Evolutionary conservation across 2,113 vertebrate species (phyloP), one percentile per base, ranked within the genome.

Genomic region (Ranitomeya variabilis): DNA sequence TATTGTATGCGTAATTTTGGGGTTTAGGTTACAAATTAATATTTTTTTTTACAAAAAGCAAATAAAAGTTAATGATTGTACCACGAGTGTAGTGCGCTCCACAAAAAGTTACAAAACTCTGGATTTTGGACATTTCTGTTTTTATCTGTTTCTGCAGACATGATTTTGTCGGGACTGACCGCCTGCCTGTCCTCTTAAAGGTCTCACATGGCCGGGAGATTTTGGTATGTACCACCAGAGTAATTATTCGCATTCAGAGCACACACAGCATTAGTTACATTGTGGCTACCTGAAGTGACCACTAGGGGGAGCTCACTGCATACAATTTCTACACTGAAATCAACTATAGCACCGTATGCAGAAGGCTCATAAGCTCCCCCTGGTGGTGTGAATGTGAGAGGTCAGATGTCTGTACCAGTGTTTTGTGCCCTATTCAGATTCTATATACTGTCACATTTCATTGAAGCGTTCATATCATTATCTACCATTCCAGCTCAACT

Each of bases 191-290:
- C 62, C 90, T 98, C 69, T 93, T 99, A 91, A 99, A 97, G 93
- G 91, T 98, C 86, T 97, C 96, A 71, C 91, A 96, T n/a, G 97
- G 97, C 89, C 95, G 94, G 92, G 97, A 99, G 93, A 95, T 99
- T 90, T 92, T 97, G 97, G 98, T 99, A 93, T 96, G 97, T 54
- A 23, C 3, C 13, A 15, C 76, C 15, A 9, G 54, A 7, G 57
- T 11, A 19, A 51, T 54, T 54, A 21, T 77, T 21, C 37, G 3
- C 37, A 45, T 45, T 45, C 37, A 37, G 37, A 37, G 37, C 37
- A 45, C 37, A 45, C 5, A 45, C 37, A 45, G 37, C 37, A 45
- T 45, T 45, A 45, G 37, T 45, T 45, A 45, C 37, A 45, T 45
- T 45, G 37, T 45, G 37, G 37, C 16, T 67, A 11, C 64, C n/a